Evolutionary conservation across 1,140 invertebrate species (phyloP).

Genomic region (Dufourea novaeangliae): DNA sequence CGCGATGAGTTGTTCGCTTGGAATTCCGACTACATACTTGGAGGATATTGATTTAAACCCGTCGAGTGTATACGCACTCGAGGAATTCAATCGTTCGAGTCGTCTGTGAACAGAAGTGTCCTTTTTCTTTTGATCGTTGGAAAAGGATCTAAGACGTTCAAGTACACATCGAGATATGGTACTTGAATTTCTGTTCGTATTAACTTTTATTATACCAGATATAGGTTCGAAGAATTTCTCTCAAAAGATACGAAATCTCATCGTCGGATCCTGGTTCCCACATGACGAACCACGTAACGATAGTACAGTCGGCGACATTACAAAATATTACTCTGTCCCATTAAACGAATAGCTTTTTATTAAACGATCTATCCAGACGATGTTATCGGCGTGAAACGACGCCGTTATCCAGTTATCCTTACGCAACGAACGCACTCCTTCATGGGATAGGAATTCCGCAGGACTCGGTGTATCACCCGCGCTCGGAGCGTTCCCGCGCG

Average conservation of each 20-base stretch:
- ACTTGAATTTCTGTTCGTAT: no score
- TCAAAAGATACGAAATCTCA: background rate
- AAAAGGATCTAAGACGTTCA: background rate
- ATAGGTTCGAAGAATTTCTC: background rate
- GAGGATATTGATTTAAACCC: background rate
- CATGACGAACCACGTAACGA: background rate
- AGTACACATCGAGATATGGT: no score
- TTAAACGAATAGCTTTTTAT: background rate
- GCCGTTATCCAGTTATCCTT: constrained; percentile 29
- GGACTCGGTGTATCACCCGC: background rate
- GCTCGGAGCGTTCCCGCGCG: background rate
- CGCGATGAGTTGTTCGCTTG: background rate
- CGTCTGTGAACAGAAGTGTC: no score
- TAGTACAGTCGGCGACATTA: no score
- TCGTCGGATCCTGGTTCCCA: background rate
- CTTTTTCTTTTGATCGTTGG: background rate
- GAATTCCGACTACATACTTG: background rate
- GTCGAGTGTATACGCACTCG: background rate
- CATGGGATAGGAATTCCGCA: constrained; percentile 15
- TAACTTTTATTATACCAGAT: no score
- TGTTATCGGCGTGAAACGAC: constrained; percentile 33
- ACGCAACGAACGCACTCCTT: constrained; percentile 27
- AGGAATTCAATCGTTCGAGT: background rate
- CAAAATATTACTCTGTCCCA: background rate
- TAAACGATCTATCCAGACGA: constrained; percentile 19